These are phyloP conservation scores for Dinoponera quadriceps DNA, from an alignment of 1,140 invertebrate genomes.

Conservation along the genomic window DNA sequence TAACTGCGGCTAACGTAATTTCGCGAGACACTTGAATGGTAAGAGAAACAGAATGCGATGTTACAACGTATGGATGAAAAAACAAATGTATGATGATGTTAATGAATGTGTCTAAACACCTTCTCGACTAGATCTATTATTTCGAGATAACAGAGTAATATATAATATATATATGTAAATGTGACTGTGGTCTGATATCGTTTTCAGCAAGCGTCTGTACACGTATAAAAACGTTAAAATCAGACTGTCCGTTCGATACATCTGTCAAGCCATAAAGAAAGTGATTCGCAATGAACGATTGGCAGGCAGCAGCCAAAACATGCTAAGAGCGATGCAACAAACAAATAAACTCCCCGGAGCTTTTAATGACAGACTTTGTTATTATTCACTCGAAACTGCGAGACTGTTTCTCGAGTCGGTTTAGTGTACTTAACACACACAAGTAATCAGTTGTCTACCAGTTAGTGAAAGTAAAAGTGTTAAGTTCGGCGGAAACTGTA, in stretches of 20 bases:
- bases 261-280: slow-evolving; percentile 75
- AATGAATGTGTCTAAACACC: slow-evolving; percentile 72
- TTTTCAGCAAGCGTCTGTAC: slow-evolving; percentile 76
- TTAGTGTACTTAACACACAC: slow-evolving; percentile 67
- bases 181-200: slow-evolving; percentile 64
- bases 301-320: slow-evolving; percentile 83
- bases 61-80: slow-evolving; percentile 73
- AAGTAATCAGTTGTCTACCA: slow-evolving; percentile 59
- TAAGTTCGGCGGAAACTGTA: slow-evolving; percentile 59
- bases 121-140: slow-evolving; percentile 52
- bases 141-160: slow-evolving; percentile 58
- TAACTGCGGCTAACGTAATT: slow-evolving; percentile 38
- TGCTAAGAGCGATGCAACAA: slow-evolving; percentile 84
- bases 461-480: slow-evolving; percentile 70
- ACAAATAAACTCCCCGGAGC: slow-evolving; percentile 76
- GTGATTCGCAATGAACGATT: slow-evolving; percentile 77
- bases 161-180: slow-evolving; percentile 43
- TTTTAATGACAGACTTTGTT: slow-evolving; percentile 69
- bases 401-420: slow-evolving; percentile 50
- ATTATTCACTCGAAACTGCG: slow-evolving; percentile 59
- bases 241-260: slow-evolving; percentile 64
- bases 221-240: slow-evolving; percentile 67
- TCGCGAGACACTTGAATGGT: slow-evolving; percentile 35
- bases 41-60: slow-evolving; percentile 66
- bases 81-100: slow-evolving; percentile 75